Evolutionary conservation across 2,113 vertebrate species (phyloP).

Genomic region (Rostratula benghalensis): DNA sequence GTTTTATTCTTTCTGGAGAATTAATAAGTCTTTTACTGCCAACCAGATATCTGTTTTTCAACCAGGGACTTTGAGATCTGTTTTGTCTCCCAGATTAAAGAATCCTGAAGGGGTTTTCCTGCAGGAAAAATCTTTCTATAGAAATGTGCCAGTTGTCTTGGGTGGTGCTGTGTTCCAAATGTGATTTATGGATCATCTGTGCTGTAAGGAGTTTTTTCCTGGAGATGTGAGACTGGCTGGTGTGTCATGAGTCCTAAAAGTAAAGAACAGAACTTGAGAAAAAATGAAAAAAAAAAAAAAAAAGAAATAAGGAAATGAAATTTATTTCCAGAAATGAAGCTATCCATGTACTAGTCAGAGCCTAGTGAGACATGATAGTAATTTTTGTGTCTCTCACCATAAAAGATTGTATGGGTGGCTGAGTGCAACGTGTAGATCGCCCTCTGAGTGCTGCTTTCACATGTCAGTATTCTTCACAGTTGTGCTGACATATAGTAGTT

Average conservation of each 20-base stretch:
- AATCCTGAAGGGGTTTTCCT: background rate
- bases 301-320: background rate
- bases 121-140: background rate
- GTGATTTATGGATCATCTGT: background rate
- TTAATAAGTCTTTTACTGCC: background rate
- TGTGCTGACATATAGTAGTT: background rate
- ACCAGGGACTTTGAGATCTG: background rate
- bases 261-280: background rate
- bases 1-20: background rate
- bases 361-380: background rate
- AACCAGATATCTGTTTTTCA: background rate
- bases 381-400: background rate
- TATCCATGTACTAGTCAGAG: background rate
- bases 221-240: background rate
- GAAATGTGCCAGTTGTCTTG: background rate
- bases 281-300: background rate
- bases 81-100: background rate
- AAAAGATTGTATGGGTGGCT: background rate
- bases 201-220: background rate
- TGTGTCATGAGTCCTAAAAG: background rate
- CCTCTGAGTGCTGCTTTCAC: background rate
- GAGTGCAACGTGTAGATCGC: background rate
- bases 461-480: background rate
- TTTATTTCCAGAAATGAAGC: background rate
- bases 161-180: background rate